These are phyloP conservation scores for Drosophila engyochracea DNA, from an alignment of 2,888 invertebrate genomes.

Conservation along the genomic window DNA sequence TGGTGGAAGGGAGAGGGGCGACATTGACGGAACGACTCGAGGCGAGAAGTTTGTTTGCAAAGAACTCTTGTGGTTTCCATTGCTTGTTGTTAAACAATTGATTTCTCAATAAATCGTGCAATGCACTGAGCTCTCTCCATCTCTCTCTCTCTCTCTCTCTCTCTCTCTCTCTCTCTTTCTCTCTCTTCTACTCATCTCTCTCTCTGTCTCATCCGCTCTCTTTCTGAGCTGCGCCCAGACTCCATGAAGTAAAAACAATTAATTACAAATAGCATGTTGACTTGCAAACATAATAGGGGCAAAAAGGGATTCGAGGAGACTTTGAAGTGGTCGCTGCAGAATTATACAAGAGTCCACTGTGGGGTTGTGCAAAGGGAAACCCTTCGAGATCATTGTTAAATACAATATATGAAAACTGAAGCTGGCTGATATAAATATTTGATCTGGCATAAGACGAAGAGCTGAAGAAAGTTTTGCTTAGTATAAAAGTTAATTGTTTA, in stretches of 20 bases:
- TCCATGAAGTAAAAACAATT: constrained; percentile 76
- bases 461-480: neutral
- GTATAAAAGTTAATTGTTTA: neutral
- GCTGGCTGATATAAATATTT: neutral
- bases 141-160: neutral
- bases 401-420: constrained; percentile 11
- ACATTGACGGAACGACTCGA: constrained; percentile 64
- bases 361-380: constrained; percentile 16
- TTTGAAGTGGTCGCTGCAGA: constrained; percentile 24
- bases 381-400: constrained; percentile 29
- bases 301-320: constrained; percentile 20
- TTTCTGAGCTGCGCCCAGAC: constrained; percentile 35
- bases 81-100: constrained; percentile 81
- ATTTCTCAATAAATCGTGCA: constrained; percentile 81
- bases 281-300: constrained; percentile 74
- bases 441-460: neutral
- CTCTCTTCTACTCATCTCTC: neutral
- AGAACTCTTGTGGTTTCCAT: constrained; percentile 81
- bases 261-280: constrained; percentile 81
- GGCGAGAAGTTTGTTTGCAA: constrained; percentile 81
- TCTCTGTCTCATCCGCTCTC: neutral
- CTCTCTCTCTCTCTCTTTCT: neutral
- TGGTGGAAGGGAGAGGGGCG: neutral
- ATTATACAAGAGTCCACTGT: constrained; percentile 52
- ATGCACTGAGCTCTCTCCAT: constrained; percentile 62